Percentiles rank a stretch among this genome's conserved stretches.
Evolutionary conservation across 2,797 vertebrate species (phyloP).

Genomic region (Cossypha niveicapilla): DNA sequence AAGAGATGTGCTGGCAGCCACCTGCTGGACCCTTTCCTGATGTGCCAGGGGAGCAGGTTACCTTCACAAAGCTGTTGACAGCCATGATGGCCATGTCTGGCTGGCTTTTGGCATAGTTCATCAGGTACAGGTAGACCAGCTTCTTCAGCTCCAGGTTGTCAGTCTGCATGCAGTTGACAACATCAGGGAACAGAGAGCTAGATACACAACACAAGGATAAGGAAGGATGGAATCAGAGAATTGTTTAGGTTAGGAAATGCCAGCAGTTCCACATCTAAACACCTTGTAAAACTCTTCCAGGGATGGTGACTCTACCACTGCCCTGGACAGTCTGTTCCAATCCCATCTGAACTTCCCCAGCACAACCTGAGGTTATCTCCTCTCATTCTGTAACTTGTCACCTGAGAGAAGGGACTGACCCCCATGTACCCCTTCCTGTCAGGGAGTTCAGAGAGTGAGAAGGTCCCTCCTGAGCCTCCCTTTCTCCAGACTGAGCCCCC

Average conservation of each 20-base stretch:
- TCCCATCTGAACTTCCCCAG: neutral
- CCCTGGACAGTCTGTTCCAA: neutral
- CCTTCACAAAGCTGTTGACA: constrained; percentile 99
- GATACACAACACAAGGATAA: neutral
- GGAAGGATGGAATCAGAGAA: neutral
- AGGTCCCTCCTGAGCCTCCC: neutral
- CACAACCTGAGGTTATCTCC: neutral
- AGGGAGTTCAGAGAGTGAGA: neutral
- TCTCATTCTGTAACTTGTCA: neutral
- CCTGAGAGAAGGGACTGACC: neutral
- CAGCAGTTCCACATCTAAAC: neutral
- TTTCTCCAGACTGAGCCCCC: neutral
- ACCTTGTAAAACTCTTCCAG: neutral
- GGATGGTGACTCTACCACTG: neutral
- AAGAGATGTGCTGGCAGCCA: neutral
- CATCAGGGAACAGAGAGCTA: constrained; percentile 95
- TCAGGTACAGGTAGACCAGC: constrained; percentile 95
- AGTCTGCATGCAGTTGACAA: constrained; percentile 99
- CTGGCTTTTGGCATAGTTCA: constrained; percentile 99
- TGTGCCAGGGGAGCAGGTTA: constrained; percentile 20
- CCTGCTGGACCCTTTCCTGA: neutral
- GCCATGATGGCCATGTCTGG: constrained; percentile 99
- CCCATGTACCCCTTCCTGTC: fast-evolving
- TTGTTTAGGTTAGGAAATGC: neutral
- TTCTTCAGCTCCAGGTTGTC: constrained; percentile 99